Base-by-base conservation (phyloP, 2,797 vertebrate genomes). In the Lagorchestes hirsutus region DNA sequence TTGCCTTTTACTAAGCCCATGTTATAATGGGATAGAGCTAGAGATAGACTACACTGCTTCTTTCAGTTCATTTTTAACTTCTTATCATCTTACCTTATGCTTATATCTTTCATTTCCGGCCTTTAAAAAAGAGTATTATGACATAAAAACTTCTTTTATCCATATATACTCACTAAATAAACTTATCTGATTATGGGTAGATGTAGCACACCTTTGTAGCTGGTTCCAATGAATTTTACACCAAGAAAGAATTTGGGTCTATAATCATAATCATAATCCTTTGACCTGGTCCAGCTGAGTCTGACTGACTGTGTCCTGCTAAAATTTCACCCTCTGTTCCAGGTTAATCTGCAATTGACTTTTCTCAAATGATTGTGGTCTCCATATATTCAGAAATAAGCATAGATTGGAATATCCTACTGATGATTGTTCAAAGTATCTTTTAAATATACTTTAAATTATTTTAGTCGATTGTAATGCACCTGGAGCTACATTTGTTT, bases 371-470 rank as follows among this genome's bases (percentile, higher is more conserved):
- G 87, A 55, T 29, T 1, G 0, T 54, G 91, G 93, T 52, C 90
- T 90, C 57, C 97, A 97, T 95, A 92, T 56, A 62, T 57, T 93
- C 87, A 29, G 50, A 74, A 92, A 91, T 95, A 97, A 91, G 56
- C 56, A 74, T 29, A 57, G 87, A 52, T 13, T 67, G 34, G 56
- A 92, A 91, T 96, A 93, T 92, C 90, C 59, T 93, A 62, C 29
- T 0, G 27, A 59, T 0, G 27, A 59, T 93, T 94, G 55, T 94
- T 95, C 95, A 62, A 93, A 87, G 92, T 90, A 95, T 54, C 55
- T 90, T 96, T 97, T 90, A 94, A 97, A 97, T 62, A 28, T 62
- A 62, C 31, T 67, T 67, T 93, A 96, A 46, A 62, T 97, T 92
- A 40, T 29, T 97, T 62, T 5, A 6, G 0, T 96, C 96, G 29